These are phyloP conservation scores for Euspilapteryx auroguttella DNA, from an alignment of 2,888 invertebrate genomes.

Conservation along the genomic window DNA sequence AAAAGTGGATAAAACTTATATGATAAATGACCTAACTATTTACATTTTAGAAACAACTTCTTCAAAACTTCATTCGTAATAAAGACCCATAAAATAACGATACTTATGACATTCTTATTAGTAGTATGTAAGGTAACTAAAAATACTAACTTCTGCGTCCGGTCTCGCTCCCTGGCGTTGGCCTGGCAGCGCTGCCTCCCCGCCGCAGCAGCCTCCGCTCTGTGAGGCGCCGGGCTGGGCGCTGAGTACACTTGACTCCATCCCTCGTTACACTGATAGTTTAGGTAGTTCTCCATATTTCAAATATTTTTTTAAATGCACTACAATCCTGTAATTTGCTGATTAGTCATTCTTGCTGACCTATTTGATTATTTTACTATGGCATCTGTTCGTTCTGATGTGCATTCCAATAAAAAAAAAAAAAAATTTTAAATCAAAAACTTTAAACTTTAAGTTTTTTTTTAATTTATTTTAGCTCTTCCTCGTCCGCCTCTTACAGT, in stretches of 20 bases:
- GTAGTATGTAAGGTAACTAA: slow-evolving; percentile 1
- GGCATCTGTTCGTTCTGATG: no score
- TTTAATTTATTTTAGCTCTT: not conserved
- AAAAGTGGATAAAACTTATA: no score
- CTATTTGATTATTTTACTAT: no score
- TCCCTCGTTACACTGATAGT: slow-evolving; percentile 29
- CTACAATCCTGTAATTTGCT: no score
- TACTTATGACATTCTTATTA: not conserved
- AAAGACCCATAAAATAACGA: no score
- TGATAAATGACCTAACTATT: no score
- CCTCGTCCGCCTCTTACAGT: not conserved
- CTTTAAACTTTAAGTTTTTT: slow-evolving; percentile 5
- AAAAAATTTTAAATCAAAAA: not conserved
- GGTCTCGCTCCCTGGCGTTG: slow-evolving; percentile 79
- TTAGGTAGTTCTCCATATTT: slow-evolving; percentile 32
- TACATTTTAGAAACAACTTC: no score
- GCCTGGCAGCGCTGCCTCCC: slow-evolving; percentile 73
- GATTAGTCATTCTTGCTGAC: no score
- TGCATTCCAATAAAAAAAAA: no score
- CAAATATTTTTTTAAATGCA: not conserved
- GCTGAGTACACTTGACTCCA: slow-evolving; percentile 25
- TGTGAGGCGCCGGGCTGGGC: slow-evolving; percentile 18
- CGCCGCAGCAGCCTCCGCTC: slow-evolving; percentile 24
- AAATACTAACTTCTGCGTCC: slow-evolving; percentile 76
- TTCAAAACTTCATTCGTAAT: no score